phyloP scores from a whole-genome alignment of 2,113 vertebrate species.

The Otolemur garnettii region DNA sequence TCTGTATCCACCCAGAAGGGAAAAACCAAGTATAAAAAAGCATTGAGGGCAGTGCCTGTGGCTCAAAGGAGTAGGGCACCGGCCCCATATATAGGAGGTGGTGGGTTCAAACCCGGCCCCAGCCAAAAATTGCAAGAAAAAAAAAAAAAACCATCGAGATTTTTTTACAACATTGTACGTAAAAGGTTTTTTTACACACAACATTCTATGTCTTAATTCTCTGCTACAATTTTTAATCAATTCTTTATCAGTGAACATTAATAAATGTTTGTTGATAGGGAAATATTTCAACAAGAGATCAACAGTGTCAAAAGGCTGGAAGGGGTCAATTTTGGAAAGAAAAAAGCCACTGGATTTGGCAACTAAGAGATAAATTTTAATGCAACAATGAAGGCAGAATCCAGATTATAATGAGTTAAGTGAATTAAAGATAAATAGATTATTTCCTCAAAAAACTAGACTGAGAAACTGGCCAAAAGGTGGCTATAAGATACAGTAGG shows the following conservation, averaged over 20 bases:
- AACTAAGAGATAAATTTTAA: neutral
- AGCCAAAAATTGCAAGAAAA: too few species aligned
- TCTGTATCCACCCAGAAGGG: neutral
- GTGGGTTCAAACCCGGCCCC: too few species aligned
- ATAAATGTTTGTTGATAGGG: neutral
- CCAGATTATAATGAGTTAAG: neutral
- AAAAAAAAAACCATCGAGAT: too few species aligned
- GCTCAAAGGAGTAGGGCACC: too few species aligned
- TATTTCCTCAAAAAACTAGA: neutral
- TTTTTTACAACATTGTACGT: neutral
- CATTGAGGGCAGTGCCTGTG: neutral
- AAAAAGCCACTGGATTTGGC: neutral
- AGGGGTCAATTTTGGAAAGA: neutral
- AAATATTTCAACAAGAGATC: slow-evolving; percentile 7
- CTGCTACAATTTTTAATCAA: neutral
- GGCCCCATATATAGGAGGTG: too few species aligned
- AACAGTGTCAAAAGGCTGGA: neutral
- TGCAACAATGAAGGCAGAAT: slow-evolving; percentile 4
- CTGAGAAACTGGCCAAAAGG: neutral
- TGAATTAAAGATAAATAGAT: neutral
- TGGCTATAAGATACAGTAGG: neutral
- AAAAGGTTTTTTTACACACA: neutral
- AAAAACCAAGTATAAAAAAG: neutral
- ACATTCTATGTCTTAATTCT: neutral
- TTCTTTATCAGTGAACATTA: neutral